Evolutionary conservation across 2,113 vertebrate species (phyloP).

Genomic region (Siphamia tubifer): DNA sequence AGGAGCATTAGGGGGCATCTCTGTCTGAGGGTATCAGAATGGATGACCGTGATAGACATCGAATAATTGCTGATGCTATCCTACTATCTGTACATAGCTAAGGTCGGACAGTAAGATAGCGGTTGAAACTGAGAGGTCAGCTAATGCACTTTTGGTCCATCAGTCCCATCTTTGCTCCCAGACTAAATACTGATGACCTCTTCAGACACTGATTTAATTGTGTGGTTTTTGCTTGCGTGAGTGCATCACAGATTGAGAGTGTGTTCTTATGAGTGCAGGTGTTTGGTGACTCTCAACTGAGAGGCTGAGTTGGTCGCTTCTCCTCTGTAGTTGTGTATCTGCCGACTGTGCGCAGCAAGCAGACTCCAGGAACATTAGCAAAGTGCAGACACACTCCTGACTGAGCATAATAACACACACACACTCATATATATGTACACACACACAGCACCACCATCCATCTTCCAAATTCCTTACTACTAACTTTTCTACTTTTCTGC

Average conservation of each 20-base stretch:
- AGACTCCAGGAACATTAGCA: slow-evolving; percentile 16
- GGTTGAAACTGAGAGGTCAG: slow-evolving; percentile 43
- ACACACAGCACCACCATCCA: slow-evolving; percentile 5
- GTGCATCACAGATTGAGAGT: neutral
- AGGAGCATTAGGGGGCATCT: slow-evolving; percentile 43
- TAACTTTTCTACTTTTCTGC: slow-evolving; percentile 13
- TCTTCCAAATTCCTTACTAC: slow-evolving; percentile 27
- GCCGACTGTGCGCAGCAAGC: slow-evolving; percentile 33
- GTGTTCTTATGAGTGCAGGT: slow-evolving; percentile 24
- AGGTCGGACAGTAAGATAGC: slow-evolving; percentile 19
- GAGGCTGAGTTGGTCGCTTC: slow-evolving; percentile 13
- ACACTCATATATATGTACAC: too few species aligned
- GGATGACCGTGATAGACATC: slow-evolving; percentile 48
- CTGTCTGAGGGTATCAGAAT: slow-evolving; percentile 45
- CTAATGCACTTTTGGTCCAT: slow-evolving; percentile 47
- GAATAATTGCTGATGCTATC: slow-evolving; percentile 76
- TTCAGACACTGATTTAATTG: slow-evolving; percentile 20
- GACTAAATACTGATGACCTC: slow-evolving; percentile 17
- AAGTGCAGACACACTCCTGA: slow-evolving; percentile 30
- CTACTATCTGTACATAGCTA: slow-evolving; percentile 24
- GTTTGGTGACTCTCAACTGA: slow-evolving; percentile 22
- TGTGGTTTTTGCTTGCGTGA: slow-evolving; percentile 13
- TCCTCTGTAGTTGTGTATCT: slow-evolving; percentile 7
- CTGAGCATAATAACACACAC: slow-evolving; percentile 24
- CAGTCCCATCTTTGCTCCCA: neutral